phyloP scores from a whole-genome alignment of 2,888 invertebrate species.

The Ormyrus nitidulus region DNA sequence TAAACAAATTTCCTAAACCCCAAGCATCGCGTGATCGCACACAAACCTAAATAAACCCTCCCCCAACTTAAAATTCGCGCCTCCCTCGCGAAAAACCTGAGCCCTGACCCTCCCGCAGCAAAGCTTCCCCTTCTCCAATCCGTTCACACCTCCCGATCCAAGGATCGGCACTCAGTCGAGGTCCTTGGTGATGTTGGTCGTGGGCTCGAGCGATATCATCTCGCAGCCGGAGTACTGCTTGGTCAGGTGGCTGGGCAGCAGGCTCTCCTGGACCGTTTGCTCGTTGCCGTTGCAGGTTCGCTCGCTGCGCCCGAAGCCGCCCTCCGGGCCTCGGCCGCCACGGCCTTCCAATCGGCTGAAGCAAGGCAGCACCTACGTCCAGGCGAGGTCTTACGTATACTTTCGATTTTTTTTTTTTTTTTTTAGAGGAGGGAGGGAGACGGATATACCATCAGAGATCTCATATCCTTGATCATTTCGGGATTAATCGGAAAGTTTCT shows the following conservation, averaged over 20 bases:
- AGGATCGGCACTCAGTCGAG: conserved; percentile 18
- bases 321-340: background rate
- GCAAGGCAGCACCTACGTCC: conserved; percentile 67
- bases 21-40: no score
- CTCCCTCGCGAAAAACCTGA: no score
- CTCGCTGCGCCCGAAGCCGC: conserved; percentile 60
- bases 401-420: background rate
- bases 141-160: background rate
- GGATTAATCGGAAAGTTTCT: no score
- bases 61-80: no score
- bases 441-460: background rate
- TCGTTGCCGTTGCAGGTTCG: conserved; percentile 82
- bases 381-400: background rate
- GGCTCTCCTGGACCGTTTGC: conserved; percentile 82
- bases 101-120: no score
- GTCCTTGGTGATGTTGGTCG: conserved; percentile 61
- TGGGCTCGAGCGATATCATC: conserved; percentile 68
- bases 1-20: no score
- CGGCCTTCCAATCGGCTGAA: conserved; percentile 71
- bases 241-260: conserved; percentile 75
- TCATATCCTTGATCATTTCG: background rate
- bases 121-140: no score
- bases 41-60: no score
- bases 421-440: no score
- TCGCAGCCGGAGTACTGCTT: conserved; percentile 65